These are phyloP conservation scores for Paedocypris micromegethes DNA, from an alignment of 2,797 vertebrate genomes.

Conservation along the genomic window DNA sequence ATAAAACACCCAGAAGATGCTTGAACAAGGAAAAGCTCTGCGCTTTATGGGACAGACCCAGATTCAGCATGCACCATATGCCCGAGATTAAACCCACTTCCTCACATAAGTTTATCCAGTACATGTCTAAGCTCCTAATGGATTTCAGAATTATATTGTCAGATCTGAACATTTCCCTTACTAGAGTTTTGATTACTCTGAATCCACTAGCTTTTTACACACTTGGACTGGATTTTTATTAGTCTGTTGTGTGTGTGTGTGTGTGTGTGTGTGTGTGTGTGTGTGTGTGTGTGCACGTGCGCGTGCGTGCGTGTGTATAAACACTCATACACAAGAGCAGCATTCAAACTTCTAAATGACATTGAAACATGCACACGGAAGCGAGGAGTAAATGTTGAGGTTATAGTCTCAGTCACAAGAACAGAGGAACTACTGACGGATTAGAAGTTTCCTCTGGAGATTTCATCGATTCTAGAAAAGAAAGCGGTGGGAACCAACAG, in stretches of 20 bases:
- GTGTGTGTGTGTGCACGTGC: too few species aligned
- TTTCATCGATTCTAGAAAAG: too few species aligned
- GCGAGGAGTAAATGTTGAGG: too few species aligned
- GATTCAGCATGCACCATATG: conserved; percentile 37
- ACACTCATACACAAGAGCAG: too few species aligned
- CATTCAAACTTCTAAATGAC: too few species aligned
- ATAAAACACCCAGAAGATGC: conserved; percentile 47
- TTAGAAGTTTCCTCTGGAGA: too few species aligned
- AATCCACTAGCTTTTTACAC: conserved; percentile 15
- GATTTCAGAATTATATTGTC: conserved; percentile 43
- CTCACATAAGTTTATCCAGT: conserved; percentile 26
- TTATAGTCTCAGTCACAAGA: too few species aligned
- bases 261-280: too few species aligned
- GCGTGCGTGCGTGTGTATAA: too few species aligned
- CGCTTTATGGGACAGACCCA: conserved; percentile 43
- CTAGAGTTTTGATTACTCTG: conserved; percentile 43
- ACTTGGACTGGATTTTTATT: conserved; percentile 10
- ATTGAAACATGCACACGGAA: too few species aligned
- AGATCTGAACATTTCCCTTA: conserved; percentile 52
- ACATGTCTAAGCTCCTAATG: conserved; percentile 41
- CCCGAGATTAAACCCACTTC: conserved; percentile 8
- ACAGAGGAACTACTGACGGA: too few species aligned
- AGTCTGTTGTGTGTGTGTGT: conserved; percentile 8
- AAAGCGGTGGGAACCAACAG: too few species aligned
- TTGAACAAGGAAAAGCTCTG: conserved; percentile 40